Base-by-base conservation (phyloP, 2,888 invertebrate species). In the Torymus aiolomorphi region DNA sequence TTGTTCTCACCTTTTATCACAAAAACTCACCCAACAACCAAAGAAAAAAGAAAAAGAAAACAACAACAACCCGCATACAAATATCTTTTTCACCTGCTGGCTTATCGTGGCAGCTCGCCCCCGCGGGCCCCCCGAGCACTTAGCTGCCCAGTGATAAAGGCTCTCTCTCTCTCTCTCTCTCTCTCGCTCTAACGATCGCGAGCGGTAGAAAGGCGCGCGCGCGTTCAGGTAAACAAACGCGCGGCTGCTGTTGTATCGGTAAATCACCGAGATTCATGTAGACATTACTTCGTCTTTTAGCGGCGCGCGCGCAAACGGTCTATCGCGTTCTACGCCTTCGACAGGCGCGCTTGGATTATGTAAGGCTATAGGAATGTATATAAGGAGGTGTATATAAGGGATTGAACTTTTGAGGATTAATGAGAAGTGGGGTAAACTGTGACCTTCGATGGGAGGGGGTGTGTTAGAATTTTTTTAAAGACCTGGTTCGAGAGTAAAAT, bases 231-330 rank as follows among this genome's bases (percentile, higher is more conserved):
- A 71, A 77, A 77, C 77, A 77, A 77, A 76, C 76, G 70, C n/a
- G 52, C 20, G 18, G 54, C 24, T 69, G 72, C 42, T 42, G 42
- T 42, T 42, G 42, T 12, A 62, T 74, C 74, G 74, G 78, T 79
- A 79, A 79, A 74, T 79, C 78, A 79, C 56, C 59, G 59, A 63
- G 78, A 78, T 74, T 70, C 74, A 65, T 70, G 78, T 72, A 70
- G 74, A 74, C 74, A 10, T 63, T 66, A 51, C 69, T 74, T 56
- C 70, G 74, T 70, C 70, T 62, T 62, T 80, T 72, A 75, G 24
- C 51, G n/a, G 11, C 52, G 59, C 63, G 51, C 14, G 14, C 11
- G 4, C 16, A 14, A 31, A 69, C 63, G 70, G 42, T 42, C 20
- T 20, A 20, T 20, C 20, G 20, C 20, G 20, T 1, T 42, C 42